phyloP scores from a whole-genome alignment of 1,140 invertebrate genomes.

The Drosophila santomea region DNA sequence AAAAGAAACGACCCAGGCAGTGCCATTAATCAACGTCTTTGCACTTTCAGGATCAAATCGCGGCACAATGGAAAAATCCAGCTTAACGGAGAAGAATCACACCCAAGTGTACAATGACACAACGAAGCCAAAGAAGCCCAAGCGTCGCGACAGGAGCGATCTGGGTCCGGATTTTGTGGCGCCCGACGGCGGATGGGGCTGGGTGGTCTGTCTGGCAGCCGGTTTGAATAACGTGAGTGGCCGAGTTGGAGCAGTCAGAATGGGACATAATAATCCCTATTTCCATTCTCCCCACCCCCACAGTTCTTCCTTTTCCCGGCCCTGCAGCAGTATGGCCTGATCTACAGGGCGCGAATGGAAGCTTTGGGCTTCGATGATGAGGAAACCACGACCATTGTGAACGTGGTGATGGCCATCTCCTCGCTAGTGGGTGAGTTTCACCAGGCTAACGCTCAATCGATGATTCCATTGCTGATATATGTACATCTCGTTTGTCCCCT shows the following conservation, averaged over 20 bases:
- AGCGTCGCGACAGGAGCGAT: conserved; percentile 78
- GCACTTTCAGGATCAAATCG: not conserved
- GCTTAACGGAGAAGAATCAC: conserved; percentile 69
- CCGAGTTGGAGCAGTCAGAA: too few relatives aligned
- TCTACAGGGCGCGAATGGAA: conserved; percentile 87
- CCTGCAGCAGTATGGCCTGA: conserved; percentile 88
- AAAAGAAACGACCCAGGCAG: not conserved
- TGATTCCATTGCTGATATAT: not conserved
- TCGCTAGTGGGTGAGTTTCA: conserved; percentile 86
- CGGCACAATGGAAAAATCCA: conserved; percentile 60
- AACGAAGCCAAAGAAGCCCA: conserved; percentile 73
- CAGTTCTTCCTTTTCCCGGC: conserved; percentile 88
- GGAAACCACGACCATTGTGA: conserved; percentile 88
- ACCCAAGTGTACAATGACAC: conserved; percentile 73
- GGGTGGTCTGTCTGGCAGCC: conserved; percentile 80
- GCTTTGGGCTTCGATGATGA: conserved; percentile 86
- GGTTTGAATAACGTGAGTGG: conserved; percentile 73
- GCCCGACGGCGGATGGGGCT: conserved; percentile 83
- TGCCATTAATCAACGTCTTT: conserved; percentile 9
- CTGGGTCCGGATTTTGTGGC: conserved; percentile 80
- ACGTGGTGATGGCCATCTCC: conserved; percentile 87
- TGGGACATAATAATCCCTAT: too few relatives aligned
- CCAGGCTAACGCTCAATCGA: not conserved
- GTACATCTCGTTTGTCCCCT: too few relatives aligned
- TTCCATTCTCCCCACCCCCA: not conserved